A percentile compares a stretch with the other conserved stretches of the same genome.
Conservation (phyloP, 2,797 vertebrate species). For the Galaxias olidus region DNA sequence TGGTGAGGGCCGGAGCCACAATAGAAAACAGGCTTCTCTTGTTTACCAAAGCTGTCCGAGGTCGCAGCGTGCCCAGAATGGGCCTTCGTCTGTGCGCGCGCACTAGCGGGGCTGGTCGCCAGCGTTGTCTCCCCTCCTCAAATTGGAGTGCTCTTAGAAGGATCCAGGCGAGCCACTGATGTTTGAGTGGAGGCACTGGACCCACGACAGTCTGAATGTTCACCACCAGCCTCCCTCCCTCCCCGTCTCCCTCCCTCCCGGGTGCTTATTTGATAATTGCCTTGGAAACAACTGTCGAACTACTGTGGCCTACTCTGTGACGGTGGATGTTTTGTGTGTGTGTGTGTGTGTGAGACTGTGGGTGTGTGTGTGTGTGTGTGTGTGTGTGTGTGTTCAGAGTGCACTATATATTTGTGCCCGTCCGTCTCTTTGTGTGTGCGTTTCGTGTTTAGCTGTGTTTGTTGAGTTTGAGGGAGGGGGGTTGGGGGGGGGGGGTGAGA, state of each 20-base stretch:
- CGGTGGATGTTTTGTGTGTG: background rate
- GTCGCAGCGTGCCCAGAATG: slow-evolving; percentile 25
- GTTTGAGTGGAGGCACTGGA: too few species aligned
- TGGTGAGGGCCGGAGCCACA: slow-evolving; percentile 33
- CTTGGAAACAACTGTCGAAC: slow-evolving; percentile 11
- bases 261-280: slow-evolving; percentile 27
- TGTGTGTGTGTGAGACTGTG: background rate
- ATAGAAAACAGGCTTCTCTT: slow-evolving; percentile 54
- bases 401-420: slow-evolving; percentile 7
- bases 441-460: slow-evolving; percentile 14
- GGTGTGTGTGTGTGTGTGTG: background rate
- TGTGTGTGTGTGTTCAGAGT: slow-evolving; percentile 1
- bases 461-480: background rate
- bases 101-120: too few species aligned
- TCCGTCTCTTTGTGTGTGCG: background rate
- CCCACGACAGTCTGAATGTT: too few species aligned
- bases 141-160: too few species aligned
- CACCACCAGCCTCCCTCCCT: too few species aligned
- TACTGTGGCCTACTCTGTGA: too few species aligned
- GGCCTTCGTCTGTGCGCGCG: background rate
- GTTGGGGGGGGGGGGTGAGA: slow-evolving; percentile 38
- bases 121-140: too few species aligned
- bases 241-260: background rate
- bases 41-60: slow-evolving; percentile 31
- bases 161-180: too few species aligned